Conservation (phyloP, 2,797 vertebrate genomes). For the Emys orbicularis region DNA sequence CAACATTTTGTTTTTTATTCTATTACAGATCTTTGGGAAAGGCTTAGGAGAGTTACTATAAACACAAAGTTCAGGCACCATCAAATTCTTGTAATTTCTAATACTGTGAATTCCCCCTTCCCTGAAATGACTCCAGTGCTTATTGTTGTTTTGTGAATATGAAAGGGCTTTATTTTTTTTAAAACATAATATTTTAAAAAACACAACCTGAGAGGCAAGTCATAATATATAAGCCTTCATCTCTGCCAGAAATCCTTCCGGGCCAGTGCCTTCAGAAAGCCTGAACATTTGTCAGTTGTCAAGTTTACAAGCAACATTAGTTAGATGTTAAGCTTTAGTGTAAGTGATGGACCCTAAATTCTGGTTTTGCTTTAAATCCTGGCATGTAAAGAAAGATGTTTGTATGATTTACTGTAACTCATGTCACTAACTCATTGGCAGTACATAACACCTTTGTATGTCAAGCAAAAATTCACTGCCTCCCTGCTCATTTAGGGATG, state of each 20-base stretch:
- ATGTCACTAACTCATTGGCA: not conserved
- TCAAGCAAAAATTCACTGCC: not conserved
- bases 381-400: not conserved
- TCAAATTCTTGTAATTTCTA: not conserved
- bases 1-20: not conserved
- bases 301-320: not conserved
- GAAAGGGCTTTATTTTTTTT: conserved; percentile 9
- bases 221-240: not conserved
- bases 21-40: not conserved
- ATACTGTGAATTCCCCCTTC: not conserved
- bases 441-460: not conserved
- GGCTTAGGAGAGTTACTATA: not conserved
- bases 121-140: not conserved
- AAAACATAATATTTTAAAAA: not conserved
- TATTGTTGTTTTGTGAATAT: not conserved
- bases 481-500: no score
- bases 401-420: not conserved
- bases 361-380: not conserved
- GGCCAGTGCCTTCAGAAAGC: not conserved
- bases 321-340: not conserved
- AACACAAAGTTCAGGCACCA: not conserved
- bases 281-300: not conserved
- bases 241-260: not conserved
- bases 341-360: conserved; percentile 3
- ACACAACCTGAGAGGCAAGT: conserved; percentile 1